A percentile compares a stretch with the other conserved stretches of the same genome.
Evolutionary conservation across 2,888 invertebrate species (phyloP).

Genomic region (Lasioglossum zephyrum): DNA sequence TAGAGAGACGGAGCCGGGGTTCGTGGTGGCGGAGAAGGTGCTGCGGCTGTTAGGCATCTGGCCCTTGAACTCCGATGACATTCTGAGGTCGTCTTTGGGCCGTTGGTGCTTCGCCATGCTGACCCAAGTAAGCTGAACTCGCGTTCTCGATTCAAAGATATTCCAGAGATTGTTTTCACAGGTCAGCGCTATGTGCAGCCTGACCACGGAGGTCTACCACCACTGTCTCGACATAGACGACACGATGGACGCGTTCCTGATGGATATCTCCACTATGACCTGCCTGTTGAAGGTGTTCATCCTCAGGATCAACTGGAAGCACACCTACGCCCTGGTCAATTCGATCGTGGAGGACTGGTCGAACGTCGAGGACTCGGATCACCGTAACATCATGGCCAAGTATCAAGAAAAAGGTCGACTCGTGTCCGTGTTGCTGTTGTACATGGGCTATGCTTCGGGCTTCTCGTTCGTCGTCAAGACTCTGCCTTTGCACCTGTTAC

Average conservation of each 20-base stretch:
- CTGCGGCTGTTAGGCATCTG: slow-evolving; percentile 60
- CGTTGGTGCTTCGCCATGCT: slow-evolving; percentile 53
- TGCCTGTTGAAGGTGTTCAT: slow-evolving; percentile 56
- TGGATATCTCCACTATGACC: slow-evolving; percentile 57
- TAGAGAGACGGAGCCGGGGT: background rate
- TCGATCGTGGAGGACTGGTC: slow-evolving; percentile 61
- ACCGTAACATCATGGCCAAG: slow-evolving; percentile 50
- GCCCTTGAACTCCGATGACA: slow-evolving; percentile 32
- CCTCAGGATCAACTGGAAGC: slow-evolving; percentile 43
- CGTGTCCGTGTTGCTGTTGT: slow-evolving; percentile 58
- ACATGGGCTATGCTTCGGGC: slow-evolving; percentile 61
- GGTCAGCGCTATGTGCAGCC: slow-evolving; percentile 59
- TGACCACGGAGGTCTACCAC: slow-evolving; percentile 57
- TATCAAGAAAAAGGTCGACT: slow-evolving; percentile 52
- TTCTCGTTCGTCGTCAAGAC: slow-evolving; percentile 53
- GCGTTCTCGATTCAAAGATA: background rate
- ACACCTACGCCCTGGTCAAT: slow-evolving; percentile 44
- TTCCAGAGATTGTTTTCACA: slow-evolving; percentile 23
- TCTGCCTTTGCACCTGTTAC: slow-evolving; percentile 35
- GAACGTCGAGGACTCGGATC: slow-evolving; percentile 25
- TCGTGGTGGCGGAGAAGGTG: slow-evolving; percentile 43
- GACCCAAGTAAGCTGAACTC: slow-evolving; percentile 49
- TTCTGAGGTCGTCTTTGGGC: slow-evolving; percentile 20
- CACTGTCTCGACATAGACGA: slow-evolving; percentile 60
- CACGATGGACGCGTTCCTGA: slow-evolving; percentile 64